A percentile compares a stretch with the other conserved stretches of the same genome.
phyloP scores from a whole-genome alignment of 2,888 invertebrate species.

The Epistrophe grossulariae region DNA sequence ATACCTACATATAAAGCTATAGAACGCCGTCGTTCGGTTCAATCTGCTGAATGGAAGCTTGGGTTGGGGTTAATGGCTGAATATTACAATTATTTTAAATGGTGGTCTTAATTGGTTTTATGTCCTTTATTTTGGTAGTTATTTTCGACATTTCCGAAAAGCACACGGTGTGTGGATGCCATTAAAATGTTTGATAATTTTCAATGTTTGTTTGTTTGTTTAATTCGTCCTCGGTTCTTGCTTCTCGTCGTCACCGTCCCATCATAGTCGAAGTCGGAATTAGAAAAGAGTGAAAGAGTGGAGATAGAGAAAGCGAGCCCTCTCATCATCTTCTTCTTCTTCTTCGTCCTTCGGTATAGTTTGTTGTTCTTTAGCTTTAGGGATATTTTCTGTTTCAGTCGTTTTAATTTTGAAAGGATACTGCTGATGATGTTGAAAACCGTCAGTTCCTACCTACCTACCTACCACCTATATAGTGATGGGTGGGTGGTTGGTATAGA shows the following conservation, averaged over 20 bases:
- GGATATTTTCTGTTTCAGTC: slow-evolving; percentile 57
- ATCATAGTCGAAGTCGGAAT: not conserved
- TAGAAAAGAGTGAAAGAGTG: not conserved
- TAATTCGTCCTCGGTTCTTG: slow-evolving; percentile 29
- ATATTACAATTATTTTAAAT: slow-evolving; percentile 76
- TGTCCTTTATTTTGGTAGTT: slow-evolving; percentile 75
- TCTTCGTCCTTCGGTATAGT: slow-evolving; percentile 22
- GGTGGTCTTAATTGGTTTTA: slow-evolving; percentile 76
- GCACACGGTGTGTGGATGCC: slow-evolving; percentile 71
- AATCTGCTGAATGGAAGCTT: slow-evolving; percentile 24
- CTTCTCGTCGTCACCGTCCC: not conserved
- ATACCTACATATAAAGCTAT: too few species aligned
- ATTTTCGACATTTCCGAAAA: slow-evolving; percentile 74
- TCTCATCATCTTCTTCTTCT: not conserved
- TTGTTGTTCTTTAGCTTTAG: slow-evolving; percentile 44
- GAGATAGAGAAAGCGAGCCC: not conserved
- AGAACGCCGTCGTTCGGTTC: slow-evolving; percentile 7
- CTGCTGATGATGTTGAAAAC: slow-evolving; percentile 27
- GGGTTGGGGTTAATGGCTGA: slow-evolving; percentile 71
- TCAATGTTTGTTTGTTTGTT: slow-evolving; percentile 74
- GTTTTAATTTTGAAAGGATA: slow-evolving; percentile 51
- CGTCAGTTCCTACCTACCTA: not conserved
- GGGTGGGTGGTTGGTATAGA: not conserved
- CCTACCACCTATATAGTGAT: too few species aligned
- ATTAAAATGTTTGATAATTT: slow-evolving; percentile 74